These are phyloP conservation scores for Coenonympha arcania DNA, from an alignment of 2,888 invertebrate genomes.

Conservation along the genomic window DNA sequence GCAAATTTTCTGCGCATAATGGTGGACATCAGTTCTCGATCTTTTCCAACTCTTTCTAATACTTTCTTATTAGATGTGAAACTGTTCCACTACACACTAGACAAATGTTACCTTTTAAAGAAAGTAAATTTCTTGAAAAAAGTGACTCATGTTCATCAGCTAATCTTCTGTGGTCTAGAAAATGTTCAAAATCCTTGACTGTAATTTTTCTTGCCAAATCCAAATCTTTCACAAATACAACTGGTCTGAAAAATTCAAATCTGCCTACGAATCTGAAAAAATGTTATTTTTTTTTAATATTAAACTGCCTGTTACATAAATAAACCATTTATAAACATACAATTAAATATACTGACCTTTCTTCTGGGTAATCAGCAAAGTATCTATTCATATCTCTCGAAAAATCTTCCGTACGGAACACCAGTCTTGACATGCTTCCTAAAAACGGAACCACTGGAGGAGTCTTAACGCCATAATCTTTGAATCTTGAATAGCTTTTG, in stretches of 20 bases:
- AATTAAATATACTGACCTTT: slow-evolving; percentile 35
- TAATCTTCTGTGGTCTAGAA: slow-evolving; percentile 57
- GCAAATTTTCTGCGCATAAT: too few relatives aligned
- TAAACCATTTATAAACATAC: too few relatives aligned
- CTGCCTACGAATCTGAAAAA: slow-evolving; percentile 45
- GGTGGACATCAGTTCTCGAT: too few relatives aligned
- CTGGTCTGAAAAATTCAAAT: slow-evolving; percentile 51
- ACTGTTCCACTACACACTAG: too few relatives aligned
- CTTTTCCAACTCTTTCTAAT: too few relatives aligned
- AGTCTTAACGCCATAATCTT: slow-evolving; percentile 35
- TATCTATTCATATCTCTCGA: slow-evolving; percentile 27
- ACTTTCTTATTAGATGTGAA: too few relatives aligned
- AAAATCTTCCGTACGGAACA: slow-evolving; percentile 34
- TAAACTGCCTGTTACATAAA: too few relatives aligned
- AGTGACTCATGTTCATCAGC: slow-evolving; percentile 53
- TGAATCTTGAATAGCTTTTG: slow-evolving; percentile 36
- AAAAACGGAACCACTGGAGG: slow-evolving; percentile 34
- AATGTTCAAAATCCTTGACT: slow-evolving; percentile 72
- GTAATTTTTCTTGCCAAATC: slow-evolving; percentile 66
- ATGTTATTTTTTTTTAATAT: not conserved
- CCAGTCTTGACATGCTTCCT: slow-evolving; percentile 30
- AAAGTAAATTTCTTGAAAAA: slow-evolving; percentile 63
- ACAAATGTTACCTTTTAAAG: slow-evolving; percentile 63
- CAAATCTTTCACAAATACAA: slow-evolving; percentile 56
- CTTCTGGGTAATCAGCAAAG: slow-evolving; percentile 35